Evolutionary conservation across 1,140 invertebrate genomes (phyloP), one percentile per base, ranked within the genome.

Genomic region (Chironomus striatipennis): DNA sequence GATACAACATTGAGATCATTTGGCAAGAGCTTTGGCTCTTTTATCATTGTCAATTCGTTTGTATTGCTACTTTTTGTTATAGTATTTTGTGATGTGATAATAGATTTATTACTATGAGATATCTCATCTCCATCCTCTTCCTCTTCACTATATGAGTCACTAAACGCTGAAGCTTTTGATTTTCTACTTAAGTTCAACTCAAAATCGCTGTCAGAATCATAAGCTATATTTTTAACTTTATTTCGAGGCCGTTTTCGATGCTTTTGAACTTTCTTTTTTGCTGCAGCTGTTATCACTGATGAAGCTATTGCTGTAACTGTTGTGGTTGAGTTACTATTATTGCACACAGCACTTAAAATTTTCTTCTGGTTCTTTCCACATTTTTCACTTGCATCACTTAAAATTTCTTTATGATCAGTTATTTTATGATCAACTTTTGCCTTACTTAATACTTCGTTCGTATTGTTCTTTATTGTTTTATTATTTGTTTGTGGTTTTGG

Each of bases 201-300:
- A 70, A 70, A 70, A 70, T 70, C 65, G 18, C 65, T 70, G 18
- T 70, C 65, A 9, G 65, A 70, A 20, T 70, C 65, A 21, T 70
- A 70, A 10, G 65, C 65, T 18, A 70, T 70, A 70, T 70, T 70
- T 70, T 70, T 70, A 18, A 70, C 18, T 21, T 70, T 70, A 20
- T 70, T 70, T 8, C 65, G 65, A 70, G 65, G 65, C 65, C 65
- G 65, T 20, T 70, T 70, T 70, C 65, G 65, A 70, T 70, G 65
- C 20, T 70, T 70, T 70, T 70, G 65, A 70, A 9, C 18, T 7
- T 70, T 70, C 18, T 70, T 70, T 8, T 21, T 18, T 8, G 18
- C 65, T 34, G 24, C 24, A 34, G 24, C 24, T 5, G 24, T 34
- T 34, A 34, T 34, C 20, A 17, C 18, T 20, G 65, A 70, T 20